Evolutionary conservation across 37 sponge, comb jelly and placozoan species (phyloP).

Genomic region (Amphimedon queenslandica): DNA sequence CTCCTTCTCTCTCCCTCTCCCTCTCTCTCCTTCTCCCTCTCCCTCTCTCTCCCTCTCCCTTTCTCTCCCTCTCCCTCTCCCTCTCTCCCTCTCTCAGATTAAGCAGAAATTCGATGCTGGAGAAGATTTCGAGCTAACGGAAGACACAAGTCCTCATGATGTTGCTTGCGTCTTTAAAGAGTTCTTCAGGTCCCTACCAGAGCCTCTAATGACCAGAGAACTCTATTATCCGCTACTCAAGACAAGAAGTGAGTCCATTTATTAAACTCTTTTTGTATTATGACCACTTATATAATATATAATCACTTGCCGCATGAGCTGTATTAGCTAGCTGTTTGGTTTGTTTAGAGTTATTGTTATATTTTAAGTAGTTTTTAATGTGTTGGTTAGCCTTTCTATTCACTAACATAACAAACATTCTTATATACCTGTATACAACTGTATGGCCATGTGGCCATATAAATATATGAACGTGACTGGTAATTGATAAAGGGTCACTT

Average conservation of each 20-base stretch:
- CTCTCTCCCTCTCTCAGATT: constrained; percentile 34
- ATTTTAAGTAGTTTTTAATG: too few species aligned
- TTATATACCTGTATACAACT: too few species aligned
- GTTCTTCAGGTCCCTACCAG: constrained; percentile 80
- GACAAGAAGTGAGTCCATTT: constrained; percentile 69
- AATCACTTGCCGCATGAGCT: too few species aligned
- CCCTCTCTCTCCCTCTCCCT: not conserved
- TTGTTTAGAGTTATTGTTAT: too few species aligned
- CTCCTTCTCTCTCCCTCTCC: constrained; percentile 26
- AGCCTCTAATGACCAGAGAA: constrained; percentile 80
- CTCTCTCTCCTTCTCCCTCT: not conserved
- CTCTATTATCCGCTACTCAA: constrained; percentile 65
- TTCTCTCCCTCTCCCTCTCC: not conserved
- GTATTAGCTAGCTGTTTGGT: too few species aligned
- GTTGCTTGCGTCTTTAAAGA: constrained; percentile 81
- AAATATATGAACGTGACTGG: too few species aligned
- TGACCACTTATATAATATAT: too few species aligned
- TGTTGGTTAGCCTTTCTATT: too few species aligned
- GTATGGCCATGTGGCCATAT: too few species aligned
- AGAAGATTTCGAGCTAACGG: constrained; percentile 49
- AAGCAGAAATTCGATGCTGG: constrained; percentile 62
- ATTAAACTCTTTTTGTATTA: too few species aligned
- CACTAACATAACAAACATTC: too few species aligned
- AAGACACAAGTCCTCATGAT: constrained; percentile 79
- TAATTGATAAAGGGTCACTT: too few species aligned